A percentile compares a stretch with the other conserved stretches of the same genome.
Conservation (phyloP, 2,113 vertebrate genomes). For the Scartelaos histophorus region DNA sequence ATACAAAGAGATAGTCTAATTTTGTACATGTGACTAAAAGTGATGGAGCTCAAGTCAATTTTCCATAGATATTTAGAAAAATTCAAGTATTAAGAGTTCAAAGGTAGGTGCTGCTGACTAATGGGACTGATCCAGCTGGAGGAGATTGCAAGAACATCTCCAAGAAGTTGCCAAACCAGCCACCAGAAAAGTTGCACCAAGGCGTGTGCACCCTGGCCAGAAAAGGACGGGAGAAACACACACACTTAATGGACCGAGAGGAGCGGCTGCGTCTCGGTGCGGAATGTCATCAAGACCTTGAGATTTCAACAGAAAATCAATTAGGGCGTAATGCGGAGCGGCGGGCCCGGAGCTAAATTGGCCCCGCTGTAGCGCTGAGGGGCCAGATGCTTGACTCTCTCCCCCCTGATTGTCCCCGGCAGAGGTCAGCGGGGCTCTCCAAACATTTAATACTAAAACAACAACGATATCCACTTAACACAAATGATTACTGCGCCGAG, state of each 20-base stretch:
- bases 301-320: conserved; percentile 62
- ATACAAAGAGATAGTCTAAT: not conserved
- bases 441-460: conserved; percentile 40
- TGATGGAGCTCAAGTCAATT: no score
- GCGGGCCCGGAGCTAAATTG: conserved; percentile 35
- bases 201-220: not conserved
- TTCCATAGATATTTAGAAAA: no score
- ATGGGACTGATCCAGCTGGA: no score
- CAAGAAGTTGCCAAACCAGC: no score
- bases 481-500: not conserved
- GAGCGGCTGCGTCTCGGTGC: conserved; percentile 5
- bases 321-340: conserved; percentile 43
- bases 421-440: conserved; percentile 48
- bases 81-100: no score
- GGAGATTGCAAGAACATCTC: no score
- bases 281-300: conserved; percentile 61
- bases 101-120: no score
- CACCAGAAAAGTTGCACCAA: not conserved
- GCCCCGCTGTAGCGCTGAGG: conserved; percentile 26
- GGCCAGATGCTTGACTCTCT: conserved; percentile 39
- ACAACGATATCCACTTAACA: not conserved
- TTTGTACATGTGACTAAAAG: not conserved
- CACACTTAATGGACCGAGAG: conserved; percentile 16
- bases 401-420: conserved; percentile 44
- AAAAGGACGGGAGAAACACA: not conserved